These are phyloP conservation scores for Dicaeum eximium DNA, from an alignment of 2,113 vertebrate species.

Conservation along the genomic window DNA sequence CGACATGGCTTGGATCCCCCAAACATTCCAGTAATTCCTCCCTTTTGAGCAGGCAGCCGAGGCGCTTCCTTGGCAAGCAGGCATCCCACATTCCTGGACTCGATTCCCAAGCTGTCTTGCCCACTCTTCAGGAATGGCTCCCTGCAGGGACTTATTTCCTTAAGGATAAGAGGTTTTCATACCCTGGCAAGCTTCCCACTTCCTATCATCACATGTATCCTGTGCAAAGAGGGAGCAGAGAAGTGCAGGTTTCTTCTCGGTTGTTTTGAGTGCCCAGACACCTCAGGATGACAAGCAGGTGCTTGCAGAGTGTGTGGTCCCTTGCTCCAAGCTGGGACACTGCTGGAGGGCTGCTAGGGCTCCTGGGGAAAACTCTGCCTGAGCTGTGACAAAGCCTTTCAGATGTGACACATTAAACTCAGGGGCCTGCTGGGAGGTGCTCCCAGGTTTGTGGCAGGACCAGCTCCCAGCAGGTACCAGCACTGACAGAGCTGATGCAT, in stretches of 20 bases:
- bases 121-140: conserved; percentile 58
- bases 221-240: neutral
- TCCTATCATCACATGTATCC: conserved; percentile 25
- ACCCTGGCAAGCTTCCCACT: conserved; percentile 51
- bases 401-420: neutral
- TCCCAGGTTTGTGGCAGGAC: neutral
- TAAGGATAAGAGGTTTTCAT: conserved; percentile 53
- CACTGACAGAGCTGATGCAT: neutral
- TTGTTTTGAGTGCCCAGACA: neutral
- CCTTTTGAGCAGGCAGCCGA: conserved; percentile 11
- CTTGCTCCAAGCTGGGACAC: neutral
- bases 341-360: neutral
- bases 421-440: neutral
- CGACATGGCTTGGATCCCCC: conserved; percentile 37
- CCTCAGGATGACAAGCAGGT: conserved; percentile 1
- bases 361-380: neutral
- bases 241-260: neutral
- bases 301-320: neutral
- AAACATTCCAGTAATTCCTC: conserved; percentile 60
- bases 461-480: neutral
- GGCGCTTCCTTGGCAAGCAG: conserved; percentile 37
- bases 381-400: neutral
- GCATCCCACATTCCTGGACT: conserved; percentile 37
- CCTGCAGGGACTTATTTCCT: conserved; percentile 55
- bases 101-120: conserved; percentile 46